Conservation (phyloP, 2,797 vertebrate genomes). For the Scolopax rusticola region DNA sequence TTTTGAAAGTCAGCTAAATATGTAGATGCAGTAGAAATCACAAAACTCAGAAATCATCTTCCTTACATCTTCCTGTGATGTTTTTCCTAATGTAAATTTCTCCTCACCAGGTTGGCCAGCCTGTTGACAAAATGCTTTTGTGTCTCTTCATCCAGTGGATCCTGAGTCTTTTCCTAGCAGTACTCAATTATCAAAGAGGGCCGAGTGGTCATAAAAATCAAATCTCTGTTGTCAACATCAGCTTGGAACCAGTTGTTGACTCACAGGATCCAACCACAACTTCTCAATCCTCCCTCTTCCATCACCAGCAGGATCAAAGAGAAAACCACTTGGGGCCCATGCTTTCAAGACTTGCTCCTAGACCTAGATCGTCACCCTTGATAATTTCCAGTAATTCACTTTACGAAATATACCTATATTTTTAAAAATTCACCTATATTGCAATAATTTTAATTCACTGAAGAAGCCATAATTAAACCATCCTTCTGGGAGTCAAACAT, state of each 20-base stretch:
- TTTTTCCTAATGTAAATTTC: neutral
- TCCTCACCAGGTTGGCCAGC: fast-evolving
- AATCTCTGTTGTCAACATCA: fast-evolving
- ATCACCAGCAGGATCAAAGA: neutral
- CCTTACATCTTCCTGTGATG: neutral
- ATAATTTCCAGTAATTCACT: neutral
- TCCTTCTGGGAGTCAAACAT: neutral
- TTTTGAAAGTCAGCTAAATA: neutral
- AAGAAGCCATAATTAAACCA: fast-evolving
- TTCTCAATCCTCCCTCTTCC: fast-evolving
- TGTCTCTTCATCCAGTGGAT: fast-evolving
- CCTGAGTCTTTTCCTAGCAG: neutral
- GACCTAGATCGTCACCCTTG: neutral
- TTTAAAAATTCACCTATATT: neutral
- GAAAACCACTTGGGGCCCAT: neutral
- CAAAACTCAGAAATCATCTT: neutral
- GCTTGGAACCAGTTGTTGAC: neutral
- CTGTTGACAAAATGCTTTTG: neutral
- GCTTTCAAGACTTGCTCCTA: neutral
- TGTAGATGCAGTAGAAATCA: neutral
- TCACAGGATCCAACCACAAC: neutral
- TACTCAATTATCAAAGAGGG: neutral
- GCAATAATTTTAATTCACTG: neutral
- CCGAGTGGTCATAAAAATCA: neutral
- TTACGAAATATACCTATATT: neutral